Percentiles rank a stretch among this genome's conserved stretches.
phyloP scores from a whole-genome alignment of 2,888 invertebrate species.

The Biston stratarius region DNA sequence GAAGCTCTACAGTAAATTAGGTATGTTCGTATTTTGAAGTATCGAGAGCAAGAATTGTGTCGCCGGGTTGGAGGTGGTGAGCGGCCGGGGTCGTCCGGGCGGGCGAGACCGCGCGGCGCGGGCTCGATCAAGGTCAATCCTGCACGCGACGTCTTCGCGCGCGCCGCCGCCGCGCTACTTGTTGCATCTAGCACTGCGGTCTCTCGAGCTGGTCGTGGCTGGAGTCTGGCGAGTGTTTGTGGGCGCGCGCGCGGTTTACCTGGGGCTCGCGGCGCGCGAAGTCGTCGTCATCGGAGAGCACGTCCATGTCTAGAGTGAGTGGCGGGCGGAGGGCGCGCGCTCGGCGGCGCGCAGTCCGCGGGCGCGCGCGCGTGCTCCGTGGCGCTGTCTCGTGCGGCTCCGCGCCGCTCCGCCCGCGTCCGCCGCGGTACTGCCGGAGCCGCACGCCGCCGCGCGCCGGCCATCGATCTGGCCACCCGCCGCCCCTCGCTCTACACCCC shows the following conservation, averaged over 20 bases:
- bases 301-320: constrained; percentile 76
- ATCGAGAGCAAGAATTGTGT: constrained; percentile 43
- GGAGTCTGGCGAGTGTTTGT: constrained; percentile 39
- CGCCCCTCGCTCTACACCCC: constrained; percentile 54
- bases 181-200: constrained; percentile 61
- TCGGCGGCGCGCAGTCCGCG: constrained; percentile 75
- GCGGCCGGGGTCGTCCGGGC: constrained; percentile 52
- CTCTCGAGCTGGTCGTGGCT: constrained; percentile 51
- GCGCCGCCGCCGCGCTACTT: constrained; percentile 63
- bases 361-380: constrained; percentile 76
- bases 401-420: constrained; percentile 82
- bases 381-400: constrained; percentile 65
- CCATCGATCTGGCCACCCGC: constrained; percentile 70
- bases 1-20: constrained; percentile 38
- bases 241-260: constrained; percentile 60
- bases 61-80: constrained; percentile 6
- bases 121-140: constrained; percentile 72
- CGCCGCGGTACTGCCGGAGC: constrained; percentile 79
- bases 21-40: constrained; percentile 45
- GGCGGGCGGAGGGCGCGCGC: constrained; percentile 64
- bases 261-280: constrained; percentile 79
- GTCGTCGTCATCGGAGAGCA: constrained; percentile 84
- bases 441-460: constrained; percentile 62
- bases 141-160: constrained; percentile 67
- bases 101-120: constrained; percentile 64